Evolutionary conservation across 2,797 vertebrate species (phyloP).

Genomic region (Taeniopygia guttata): DNA sequence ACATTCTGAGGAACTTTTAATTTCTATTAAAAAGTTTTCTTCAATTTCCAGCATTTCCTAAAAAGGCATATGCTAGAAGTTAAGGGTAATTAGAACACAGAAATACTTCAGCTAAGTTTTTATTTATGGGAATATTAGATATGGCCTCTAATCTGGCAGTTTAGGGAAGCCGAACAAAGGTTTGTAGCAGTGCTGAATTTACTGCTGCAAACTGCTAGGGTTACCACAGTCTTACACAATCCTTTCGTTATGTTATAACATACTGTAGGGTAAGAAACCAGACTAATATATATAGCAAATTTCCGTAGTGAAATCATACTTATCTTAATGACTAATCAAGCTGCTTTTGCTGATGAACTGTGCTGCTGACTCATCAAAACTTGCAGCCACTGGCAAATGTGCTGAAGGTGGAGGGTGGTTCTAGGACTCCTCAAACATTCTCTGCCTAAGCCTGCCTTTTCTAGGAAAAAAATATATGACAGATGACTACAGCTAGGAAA

Average conservation of each 20-base stretch:
- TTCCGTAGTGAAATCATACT: background rate
- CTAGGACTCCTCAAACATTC: background rate
- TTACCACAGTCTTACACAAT: background rate
- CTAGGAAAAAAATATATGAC: background rate
- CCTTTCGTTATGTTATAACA: conserved; percentile 31
- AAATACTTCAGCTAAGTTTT: background rate
- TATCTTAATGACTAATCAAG: background rate
- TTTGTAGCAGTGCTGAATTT: background rate
- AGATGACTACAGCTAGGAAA: background rate
- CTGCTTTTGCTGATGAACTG: background rate
- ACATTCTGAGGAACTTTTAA: background rate
- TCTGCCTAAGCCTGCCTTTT: background rate
- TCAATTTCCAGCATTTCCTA: background rate
- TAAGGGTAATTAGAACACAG: background rate
- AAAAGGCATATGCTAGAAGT: background rate
- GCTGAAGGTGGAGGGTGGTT: background rate
- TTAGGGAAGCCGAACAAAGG: background rate
- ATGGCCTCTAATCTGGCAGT: background rate
- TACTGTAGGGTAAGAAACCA: background rate
- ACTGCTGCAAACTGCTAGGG: background rate
- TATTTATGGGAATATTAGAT: background rate
- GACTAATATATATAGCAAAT: background rate
- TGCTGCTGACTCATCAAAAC: background rate
- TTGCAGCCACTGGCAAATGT: background rate
- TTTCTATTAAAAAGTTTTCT: background rate